These are phyloP conservation scores for Coenonympha arcania DNA, from an alignment of 2,888 invertebrate genomes.

Conservation along the genomic window DNA sequence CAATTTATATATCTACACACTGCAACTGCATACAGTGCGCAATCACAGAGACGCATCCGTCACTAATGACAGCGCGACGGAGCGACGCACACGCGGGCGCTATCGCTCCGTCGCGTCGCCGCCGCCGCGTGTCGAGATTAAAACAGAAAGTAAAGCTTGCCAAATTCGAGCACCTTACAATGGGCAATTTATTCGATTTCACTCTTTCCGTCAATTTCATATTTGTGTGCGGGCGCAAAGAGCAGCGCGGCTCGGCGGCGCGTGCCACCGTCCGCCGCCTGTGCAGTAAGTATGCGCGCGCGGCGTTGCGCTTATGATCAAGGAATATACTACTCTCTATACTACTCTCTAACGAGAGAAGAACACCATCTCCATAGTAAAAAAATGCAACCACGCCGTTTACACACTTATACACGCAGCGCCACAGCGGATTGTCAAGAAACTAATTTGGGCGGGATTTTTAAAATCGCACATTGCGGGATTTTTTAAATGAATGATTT, in stretches of 20 bases:
- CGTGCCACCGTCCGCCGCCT: not conserved
- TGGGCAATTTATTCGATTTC: conserved; percentile 71
- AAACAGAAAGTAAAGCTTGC: conserved; percentile 67
- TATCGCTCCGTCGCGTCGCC: conserved; percentile 33
- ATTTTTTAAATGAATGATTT: no score
- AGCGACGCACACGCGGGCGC: conserved; percentile 21
- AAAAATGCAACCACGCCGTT: no score
- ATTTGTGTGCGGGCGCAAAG: conserved; percentile 37
- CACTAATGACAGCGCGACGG: conserved; percentile 31
- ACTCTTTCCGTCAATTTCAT: conserved; percentile 68
- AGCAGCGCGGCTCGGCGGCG: not conserved
- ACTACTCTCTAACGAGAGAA: no score
- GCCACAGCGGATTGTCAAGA: no score
- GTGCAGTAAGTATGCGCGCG: not conserved
- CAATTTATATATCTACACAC: not conserved
- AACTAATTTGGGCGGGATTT: no score
- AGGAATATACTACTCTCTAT: no score
- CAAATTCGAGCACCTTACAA: conserved; percentile 69
- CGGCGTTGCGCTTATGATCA: no score
- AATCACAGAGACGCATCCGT: conserved; percentile 30
- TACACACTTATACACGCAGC: no score
- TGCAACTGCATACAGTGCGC: conserved; percentile 17
- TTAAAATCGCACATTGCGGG: no score
- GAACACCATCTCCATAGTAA: no score
- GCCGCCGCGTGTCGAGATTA: conserved; percentile 49